Evolutionary conservation across 1,140 invertebrate species (phyloP), one percentile per base, ranked within the genome.

Genomic region (Limonius californicus): DNA sequence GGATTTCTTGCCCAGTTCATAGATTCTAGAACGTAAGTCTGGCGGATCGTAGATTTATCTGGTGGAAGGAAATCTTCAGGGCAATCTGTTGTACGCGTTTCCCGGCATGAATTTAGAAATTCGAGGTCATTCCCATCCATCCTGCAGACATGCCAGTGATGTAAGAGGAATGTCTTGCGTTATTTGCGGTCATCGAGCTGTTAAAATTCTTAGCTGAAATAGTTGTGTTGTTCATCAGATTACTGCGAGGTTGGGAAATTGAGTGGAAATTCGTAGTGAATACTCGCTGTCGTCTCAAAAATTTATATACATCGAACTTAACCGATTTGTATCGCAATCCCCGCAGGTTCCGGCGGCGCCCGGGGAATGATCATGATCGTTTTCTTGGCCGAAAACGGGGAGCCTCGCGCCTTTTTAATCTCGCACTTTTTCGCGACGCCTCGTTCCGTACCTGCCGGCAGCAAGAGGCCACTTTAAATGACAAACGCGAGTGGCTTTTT

Each of bases 401-500:
- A n/a, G n/a, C n/a, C n/a, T n/a, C n/a, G n/a, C n/a, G n/a, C 16
- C n/a, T 8, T 18, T 50, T 50, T 50, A 50, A 50, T 50, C 45
- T 12, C 45, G 45, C 12, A 50, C 19, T 50, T 45, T 19, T 16
- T 50, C 45, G 3, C 15, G 45, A 19, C 16, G 45, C 45, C n/a
- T 18, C 45, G 45, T 21, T 16, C 1, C 45, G 18, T 55, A 55
- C 57, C 61, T 53, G 43, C 47, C 32, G 56, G 43, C 59, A 45
- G 55, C 50, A 42, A 61, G 47, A 39, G 60, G 61, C 60, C 64
- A 63, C 64, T 68, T 69, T 64, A 60, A 68, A 67, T 69, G 67
- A 70, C 67, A 68, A 65, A 67, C 65, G 67, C 56, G 58, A 65
- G 65, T 67, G 67, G 66, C 66, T 68, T 68, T 70, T 70, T 68